Evolutionary conservation across 2,888 invertebrate species (phyloP), one percentile per base, ranked within the genome.

Genomic region (Drosophila kambysellisi): DNA sequence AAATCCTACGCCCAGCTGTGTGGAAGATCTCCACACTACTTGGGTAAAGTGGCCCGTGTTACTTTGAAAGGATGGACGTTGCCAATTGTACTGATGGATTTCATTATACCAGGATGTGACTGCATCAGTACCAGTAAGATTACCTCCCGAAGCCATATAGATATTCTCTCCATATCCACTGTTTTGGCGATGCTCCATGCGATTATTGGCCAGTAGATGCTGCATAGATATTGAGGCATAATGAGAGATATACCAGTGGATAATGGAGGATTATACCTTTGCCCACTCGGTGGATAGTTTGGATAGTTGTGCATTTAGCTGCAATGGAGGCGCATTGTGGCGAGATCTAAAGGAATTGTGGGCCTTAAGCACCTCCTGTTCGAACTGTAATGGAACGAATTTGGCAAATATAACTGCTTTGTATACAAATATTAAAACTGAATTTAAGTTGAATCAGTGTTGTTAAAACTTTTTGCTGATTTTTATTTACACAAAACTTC

Each of bases 11-110:
- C 98, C 98, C 15, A 98, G 90, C 87, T 96, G 95, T 60, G 94
- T 95, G 67, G 95, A 96, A 54, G 95, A 95, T 81, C 95, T 95
- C 97, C 97, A 97, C 32, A 97, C 94, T 3, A 98, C 95, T 93
- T 98, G 98, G 0, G 97, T 96, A 90, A 98, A 97, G 91, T 98
- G 97, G n/a, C 97, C 97, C 76, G 96, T 95, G 72, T 94, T 94
- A 70, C 94, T 94, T 9, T 94, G 94, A 2, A 96, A 96, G 70
- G 95, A 95, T 0, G 91, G 89, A 74, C 91, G 94, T 17, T 95
- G 94, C 86, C 96, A 97, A 50, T 94, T 94, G 88, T 96, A 96
- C 61, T 95, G 94, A 70, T 95, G 94, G 37, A 97, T 95, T 93
- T 97, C 97, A 57, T 95, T 94, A 80, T 96, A 97, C 98, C 98